Conservation (phyloP, 2,888 invertebrate species). For the Clunio marinus region DNA sequence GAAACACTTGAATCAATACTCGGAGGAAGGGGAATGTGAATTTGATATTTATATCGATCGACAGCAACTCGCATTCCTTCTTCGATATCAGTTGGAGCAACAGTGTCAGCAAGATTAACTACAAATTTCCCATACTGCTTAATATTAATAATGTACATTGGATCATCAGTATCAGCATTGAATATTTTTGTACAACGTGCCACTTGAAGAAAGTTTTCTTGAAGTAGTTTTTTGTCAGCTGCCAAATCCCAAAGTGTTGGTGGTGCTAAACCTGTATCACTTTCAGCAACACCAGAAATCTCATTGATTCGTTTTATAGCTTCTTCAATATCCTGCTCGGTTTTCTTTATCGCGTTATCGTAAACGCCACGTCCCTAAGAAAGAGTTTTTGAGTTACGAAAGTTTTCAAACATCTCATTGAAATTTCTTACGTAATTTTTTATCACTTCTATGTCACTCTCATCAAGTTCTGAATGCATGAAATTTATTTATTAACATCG, state of each 20-base stretch:
- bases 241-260: constrained; percentile 99
- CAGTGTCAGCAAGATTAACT: constrained; percentile 95
- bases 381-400: no score
- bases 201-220: constrained; percentile 92
- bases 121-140: constrained; percentile 99
- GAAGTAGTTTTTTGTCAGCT: constrained; percentile 96
- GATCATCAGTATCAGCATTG: constrained; percentile 92
- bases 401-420: no score
- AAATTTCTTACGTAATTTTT: no score
- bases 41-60: constrained; percentile 99
- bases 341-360: constrained; percentile 86
- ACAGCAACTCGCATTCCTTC: constrained; percentile 97
- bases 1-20: constrained; percentile 99
- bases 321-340: constrained; percentile 94
- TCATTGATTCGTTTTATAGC: constrained; percentile 93
- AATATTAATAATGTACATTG: constrained; percentile 99
- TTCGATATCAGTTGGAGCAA: constrained; percentile 98
- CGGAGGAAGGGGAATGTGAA: constrained; percentile 97
- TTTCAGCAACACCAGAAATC: constrained; percentile 95
- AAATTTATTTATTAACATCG: no score
- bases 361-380: constrained; percentile 95
- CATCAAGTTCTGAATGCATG: no score
- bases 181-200: constrained; percentile 99
- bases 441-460: no score
- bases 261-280: constrained; percentile 96